Base-by-base conservation (phyloP, 2,113 vertebrate species). In the Periophthalmodon schlosseri region DNA sequence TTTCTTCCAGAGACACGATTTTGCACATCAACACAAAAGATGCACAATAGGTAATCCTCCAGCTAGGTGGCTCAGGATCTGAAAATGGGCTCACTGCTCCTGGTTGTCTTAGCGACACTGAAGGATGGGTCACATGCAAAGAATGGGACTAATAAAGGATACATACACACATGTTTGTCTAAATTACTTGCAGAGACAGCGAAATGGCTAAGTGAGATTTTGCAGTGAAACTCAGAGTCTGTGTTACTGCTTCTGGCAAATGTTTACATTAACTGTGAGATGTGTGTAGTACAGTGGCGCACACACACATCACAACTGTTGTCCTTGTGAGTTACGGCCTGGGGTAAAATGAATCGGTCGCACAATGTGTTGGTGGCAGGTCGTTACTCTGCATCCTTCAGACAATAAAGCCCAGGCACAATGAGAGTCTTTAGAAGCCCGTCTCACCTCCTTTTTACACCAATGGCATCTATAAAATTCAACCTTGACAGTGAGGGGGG, bases 401-500 rank as follows among this genome's bases (percentile, higher is more conserved):
- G 85, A 93, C 90, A 90, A 91, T 92, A 91, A 93, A 93, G 84
- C 73, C 75, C 52, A 84, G 90, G 87, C 87, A 89, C 87, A 92
- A 91, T 84, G 90, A 90, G 82, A 60, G 84, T 84, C 87, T 89
- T 90, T 85, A 88, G 90, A 88, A 88, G 82, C 86, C 75, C 68
- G 79, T 79, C 83, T 77, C 80, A 81, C 79, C 83, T 80, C 82
- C 57, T 90, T 88, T 28, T 91, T 81, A 91, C 84, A 78, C 83
- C 73, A 68, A 73, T 77, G 88, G 61, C 89, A 84, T 88, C 91
- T 87, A 90, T 93, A 93, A 94, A 93, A 90, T 91, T 94, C 88
- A 92, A 92, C 92, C 91, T 94, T 93, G 92, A 91, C 80, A 63
- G 79, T 84, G 82, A 72, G 56, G 70, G 72, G 80, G 72, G 83